These are phyloP conservation scores for Platygyra sinensis DNA, from an alignment of 64 coral and sea anemone genomes.

Conservation along the genomic window DNA sequence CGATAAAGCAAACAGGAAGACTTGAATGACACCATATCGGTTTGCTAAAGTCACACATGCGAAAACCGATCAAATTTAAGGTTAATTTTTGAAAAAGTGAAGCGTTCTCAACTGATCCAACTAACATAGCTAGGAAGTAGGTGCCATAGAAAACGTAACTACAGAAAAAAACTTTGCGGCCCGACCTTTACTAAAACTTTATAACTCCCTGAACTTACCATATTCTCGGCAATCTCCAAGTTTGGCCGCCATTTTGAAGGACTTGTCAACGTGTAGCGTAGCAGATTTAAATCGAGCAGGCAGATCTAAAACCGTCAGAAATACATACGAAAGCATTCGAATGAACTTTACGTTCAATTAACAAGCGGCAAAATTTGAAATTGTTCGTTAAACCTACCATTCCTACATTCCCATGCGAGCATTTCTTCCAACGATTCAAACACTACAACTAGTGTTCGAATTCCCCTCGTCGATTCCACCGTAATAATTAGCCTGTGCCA, in stretches of 20 bases:
- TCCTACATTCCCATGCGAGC: too few species aligned
- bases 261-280: constrained; percentile 13
- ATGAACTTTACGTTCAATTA: too few species aligned
- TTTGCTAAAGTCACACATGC: background rate
- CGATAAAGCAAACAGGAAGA: background rate
- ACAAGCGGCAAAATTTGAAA: too few species aligned
- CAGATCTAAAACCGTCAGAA: constrained; percentile 4
- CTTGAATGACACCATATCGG: background rate
- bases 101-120: constrained; percentile 3
- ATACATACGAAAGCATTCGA: constrained; percentile 6
- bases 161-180: constrained; percentile 15
- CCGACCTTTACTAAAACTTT: background rate
- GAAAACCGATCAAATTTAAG: background rate
- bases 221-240: constrained; percentile 15
- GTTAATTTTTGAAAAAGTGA: constrained; percentile 15
- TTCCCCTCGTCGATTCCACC: too few species aligned
- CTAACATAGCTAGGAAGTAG: too few species aligned
- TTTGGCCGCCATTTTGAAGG: constrained; percentile 7
- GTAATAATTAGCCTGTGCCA: too few species aligned
- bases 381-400: too few species aligned
- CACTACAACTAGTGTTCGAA: too few species aligned
- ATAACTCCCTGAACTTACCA: constrained; percentile 3
- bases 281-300: background rate
- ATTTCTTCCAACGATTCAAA: too few species aligned
- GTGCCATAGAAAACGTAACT: constrained; percentile 32